phyloP scores from a whole-genome alignment of 2,113 vertebrate species.

The Platysteira castanea region DNA sequence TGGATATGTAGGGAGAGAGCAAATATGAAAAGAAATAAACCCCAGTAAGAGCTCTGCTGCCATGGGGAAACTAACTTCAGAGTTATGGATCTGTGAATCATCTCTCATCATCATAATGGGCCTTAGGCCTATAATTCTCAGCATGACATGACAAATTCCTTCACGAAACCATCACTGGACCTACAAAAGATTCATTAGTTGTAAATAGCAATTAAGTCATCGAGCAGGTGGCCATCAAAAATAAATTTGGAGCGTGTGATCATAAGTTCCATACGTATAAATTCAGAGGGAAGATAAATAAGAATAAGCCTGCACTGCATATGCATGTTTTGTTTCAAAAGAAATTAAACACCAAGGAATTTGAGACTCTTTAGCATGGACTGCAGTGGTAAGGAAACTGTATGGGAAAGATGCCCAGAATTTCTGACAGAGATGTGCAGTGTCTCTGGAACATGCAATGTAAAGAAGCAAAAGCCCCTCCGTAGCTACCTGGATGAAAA shows the following conservation, averaged over 20 bases:
- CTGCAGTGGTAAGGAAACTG: not conserved
- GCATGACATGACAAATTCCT: not conserved
- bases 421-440: not conserved
- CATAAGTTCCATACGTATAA: not conserved
- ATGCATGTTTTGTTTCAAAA: not conserved
- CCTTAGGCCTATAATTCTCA: not conserved
- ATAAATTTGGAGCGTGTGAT: not conserved
- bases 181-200: not conserved
- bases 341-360: not conserved
- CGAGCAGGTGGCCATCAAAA: conserved; percentile 16
- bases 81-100: not conserved
- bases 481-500: not conserved
- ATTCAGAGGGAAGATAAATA: not conserved
- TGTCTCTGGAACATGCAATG: not conserved
- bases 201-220: conserved; percentile 41
- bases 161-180: not conserved
- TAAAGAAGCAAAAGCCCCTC: not conserved
- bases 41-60: not conserved
- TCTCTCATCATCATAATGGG: not conserved
- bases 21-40: not conserved
- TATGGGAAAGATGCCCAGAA: not conserved
- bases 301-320: not conserved
- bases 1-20: not conserved
- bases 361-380: not conserved
- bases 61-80: not conserved